Evolutionary conservation across 1,140 invertebrate species (phyloP).

Genomic region (Dryas iulia): DNA sequence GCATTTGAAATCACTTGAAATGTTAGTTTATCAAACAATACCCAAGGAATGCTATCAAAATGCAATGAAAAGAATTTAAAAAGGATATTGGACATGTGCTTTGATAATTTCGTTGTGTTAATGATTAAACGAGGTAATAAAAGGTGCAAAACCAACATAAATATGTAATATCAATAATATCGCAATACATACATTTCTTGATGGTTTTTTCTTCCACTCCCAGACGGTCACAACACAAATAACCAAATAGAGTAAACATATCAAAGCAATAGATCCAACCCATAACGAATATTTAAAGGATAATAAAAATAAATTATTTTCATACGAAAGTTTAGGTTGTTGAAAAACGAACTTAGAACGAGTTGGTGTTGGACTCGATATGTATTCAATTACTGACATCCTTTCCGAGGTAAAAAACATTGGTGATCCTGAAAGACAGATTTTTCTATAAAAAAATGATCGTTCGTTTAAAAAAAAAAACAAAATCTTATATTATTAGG

Average conservation of each 20-base stretch:
- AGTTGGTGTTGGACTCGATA: constrained; percentile 82
- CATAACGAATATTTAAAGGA: constrained; percentile 83
- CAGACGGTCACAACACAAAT: constrained; percentile 68
- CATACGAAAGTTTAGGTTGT: constrained; percentile 84
- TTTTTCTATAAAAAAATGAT: no score
- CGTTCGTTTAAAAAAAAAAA: no score
- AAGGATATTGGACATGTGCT: no score
- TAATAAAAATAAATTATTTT: constrained; percentile 83
- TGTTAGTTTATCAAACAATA: no score
- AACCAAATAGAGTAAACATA: constrained; percentile 69
- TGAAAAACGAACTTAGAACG: constrained; percentile 84
- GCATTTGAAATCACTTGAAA: no score
- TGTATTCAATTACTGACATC: constrained; percentile 81
- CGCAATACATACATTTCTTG: background rate
- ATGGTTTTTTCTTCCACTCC: constrained; percentile 59
- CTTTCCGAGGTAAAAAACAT: constrained; percentile 83
- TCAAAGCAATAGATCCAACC: constrained; percentile 76
- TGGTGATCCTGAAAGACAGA: constrained; percentile 76
- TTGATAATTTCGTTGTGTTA: no score
- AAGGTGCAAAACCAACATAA: no score
- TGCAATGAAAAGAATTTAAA: no score
- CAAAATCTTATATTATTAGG: no score
- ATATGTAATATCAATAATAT: no score
- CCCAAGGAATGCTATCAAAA: no score
- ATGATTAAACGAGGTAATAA: no score